Evolutionary conservation across 2,113 vertebrate genomes (phyloP).

Genomic region (Strigops habroptila): DNA sequence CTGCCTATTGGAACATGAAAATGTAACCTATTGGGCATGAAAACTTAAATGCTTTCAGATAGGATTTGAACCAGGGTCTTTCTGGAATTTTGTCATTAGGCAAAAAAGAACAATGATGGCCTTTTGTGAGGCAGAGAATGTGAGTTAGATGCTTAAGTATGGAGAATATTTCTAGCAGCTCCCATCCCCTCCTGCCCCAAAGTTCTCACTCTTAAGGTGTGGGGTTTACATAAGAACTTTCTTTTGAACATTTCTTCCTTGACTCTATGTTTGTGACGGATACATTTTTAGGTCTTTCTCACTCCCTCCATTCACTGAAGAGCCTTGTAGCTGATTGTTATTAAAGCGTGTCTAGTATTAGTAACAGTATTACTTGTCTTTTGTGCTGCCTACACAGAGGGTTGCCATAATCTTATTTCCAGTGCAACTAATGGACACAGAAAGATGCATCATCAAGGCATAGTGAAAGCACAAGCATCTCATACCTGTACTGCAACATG

Average conservation of each 20-base stretch:
- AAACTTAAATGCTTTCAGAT: background rate
- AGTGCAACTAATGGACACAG: background rate
- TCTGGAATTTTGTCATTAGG: background rate
- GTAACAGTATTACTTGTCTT: background rate
- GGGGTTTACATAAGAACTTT: background rate
- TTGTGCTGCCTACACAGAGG: background rate
- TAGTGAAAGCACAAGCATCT: background rate
- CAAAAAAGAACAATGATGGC: background rate
- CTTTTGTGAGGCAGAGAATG: background rate
- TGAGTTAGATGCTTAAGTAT: background rate
- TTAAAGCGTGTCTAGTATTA: background rate
- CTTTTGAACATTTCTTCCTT: background rate
- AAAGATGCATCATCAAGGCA: background rate
- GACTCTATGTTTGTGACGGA: background rate
- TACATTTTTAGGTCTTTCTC: background rate
- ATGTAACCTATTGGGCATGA: background rate
- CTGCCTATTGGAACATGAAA: background rate
- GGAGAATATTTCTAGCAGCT: background rate
- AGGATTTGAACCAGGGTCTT: background rate
- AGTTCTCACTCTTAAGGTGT: background rate
- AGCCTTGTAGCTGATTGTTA: background rate
- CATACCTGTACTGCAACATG: background rate
- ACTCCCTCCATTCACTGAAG: background rate
- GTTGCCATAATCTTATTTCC: background rate
- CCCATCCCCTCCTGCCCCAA: accelerated